A percentile compares a stretch with the other conserved stretches of the same genome.
phyloP scores from a whole-genome alignment of 2,797 vertebrate genomes.

The Hirundo rustica region DNA sequence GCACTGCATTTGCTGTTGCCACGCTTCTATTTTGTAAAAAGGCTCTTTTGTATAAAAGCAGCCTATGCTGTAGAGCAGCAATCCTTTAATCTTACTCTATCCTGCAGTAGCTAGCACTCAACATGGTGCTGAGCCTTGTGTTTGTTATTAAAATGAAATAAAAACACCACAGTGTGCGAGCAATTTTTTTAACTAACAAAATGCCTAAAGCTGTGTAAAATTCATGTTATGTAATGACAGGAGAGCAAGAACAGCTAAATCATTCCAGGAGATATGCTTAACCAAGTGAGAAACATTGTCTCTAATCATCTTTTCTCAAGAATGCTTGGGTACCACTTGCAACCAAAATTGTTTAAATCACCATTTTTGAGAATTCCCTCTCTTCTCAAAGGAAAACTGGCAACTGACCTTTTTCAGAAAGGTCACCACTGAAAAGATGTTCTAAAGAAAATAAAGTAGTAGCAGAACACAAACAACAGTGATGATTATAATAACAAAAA shows the following conservation, averaged over 20 bases:
- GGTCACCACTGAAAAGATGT: not conserved
- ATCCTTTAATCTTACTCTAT: conserved; percentile 17
- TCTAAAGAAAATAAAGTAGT: not conserved
- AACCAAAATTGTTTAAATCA: conserved; percentile 22
- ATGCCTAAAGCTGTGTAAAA: conserved; percentile 60
- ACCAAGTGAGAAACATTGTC: conserved; percentile 5
- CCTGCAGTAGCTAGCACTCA: not conserved
- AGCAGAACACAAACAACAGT: not conserved
- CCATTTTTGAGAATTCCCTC: not conserved
- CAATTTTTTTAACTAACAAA: conserved; percentile 13
- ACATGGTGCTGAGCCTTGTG: not conserved
- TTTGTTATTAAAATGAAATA: not conserved
- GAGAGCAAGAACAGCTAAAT: conserved; percentile 53
- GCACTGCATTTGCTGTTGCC: not conserved
- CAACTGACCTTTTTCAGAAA: conserved; percentile 1
- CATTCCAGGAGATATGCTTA: conserved; percentile 54
- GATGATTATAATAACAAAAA: not conserved
- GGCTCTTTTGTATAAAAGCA: not conserved
- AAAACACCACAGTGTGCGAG: not conserved
- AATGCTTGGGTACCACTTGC: conserved; percentile 10
- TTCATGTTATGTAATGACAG: conserved; percentile 54
- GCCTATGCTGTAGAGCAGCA: not conserved
- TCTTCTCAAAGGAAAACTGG: not conserved
- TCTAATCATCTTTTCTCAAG: conserved; percentile 36
- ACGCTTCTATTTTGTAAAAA: not conserved